These are phyloP conservation scores for Silurus glanis DNA, from an alignment of 2,113 vertebrate species.

Conservation along the genomic window DNA sequence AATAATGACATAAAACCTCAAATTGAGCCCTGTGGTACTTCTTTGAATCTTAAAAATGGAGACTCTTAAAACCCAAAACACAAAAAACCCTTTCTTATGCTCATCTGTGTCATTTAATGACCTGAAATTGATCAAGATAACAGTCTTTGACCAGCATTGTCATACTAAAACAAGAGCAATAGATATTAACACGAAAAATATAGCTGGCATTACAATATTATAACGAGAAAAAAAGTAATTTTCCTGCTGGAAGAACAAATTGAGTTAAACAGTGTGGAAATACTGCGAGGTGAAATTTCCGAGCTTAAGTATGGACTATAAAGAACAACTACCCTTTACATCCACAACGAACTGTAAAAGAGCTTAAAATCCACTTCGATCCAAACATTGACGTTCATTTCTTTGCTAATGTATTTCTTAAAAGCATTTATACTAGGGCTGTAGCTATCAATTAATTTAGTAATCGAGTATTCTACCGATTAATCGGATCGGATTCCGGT, in stretches of 20 bases:
- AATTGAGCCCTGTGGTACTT: neutral
- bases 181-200: neutral
- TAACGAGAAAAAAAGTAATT: neutral
- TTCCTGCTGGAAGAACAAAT: neutral
- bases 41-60: neutral
- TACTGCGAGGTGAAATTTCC: too few species aligned
- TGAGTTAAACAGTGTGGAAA: neutral
- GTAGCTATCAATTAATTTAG: too few species aligned
- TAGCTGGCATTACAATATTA: neutral
- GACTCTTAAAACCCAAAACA: neutral
- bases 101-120: neutral
- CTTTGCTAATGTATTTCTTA: too few species aligned
- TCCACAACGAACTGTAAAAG: too few species aligned
- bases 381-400: too few species aligned
- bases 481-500: too few species aligned
- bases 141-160: neutral
- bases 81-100: neutral
- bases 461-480: too few species aligned
- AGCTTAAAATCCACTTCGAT: too few species aligned
- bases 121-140: neutral
- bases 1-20: neutral
- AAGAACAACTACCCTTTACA: too few species aligned
- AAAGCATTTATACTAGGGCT: too few species aligned
- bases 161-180: neutral
- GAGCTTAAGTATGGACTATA: too few species aligned